Base-by-base conservation (phyloP, 2,888 invertebrate species). In the Catocala nupta region DNA sequence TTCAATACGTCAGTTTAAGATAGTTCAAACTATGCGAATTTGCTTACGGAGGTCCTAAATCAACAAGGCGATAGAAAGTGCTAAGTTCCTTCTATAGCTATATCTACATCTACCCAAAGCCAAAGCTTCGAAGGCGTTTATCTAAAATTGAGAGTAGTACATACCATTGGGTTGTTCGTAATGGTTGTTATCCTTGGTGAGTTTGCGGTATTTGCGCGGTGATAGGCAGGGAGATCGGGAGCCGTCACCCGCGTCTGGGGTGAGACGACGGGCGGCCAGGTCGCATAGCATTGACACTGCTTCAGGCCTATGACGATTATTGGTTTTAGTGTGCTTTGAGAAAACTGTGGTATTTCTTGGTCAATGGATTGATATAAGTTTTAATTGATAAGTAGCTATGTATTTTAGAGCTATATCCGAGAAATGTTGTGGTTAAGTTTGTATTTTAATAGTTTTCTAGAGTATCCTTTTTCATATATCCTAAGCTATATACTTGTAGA, bases 281-380 rank as follows among this genome's bases (percentile, higher is more conserved):
- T 97, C 97, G 84, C 96, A 97, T 55, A 98, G 92, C 96, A 97
- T 97, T 77, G 97, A 97, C 63, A 97, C 96, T 60, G 98, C 98
- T 94, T 98, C 97, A 92, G 97, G 96, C 85, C 97, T 96, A 84
- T 6, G 33, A 10, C 10, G 8, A 39, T 47, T n/a, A 49, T 25
- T 13, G 5, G 7, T 50, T n/a, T 48, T 43, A 4, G 25, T 25
- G 25, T n/a, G n/a, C n/a, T n/a, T n/a, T n/a, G n/a, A n/a, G n/a
- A n/a, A n/a, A n/a, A n/a, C n/a, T n/a, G n/a, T n/a, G n/a, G n/a
- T n/a, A n/a, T n/a, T n/a, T n/a, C n/a, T n/a, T n/a, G n/a, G n/a
- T n/a, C n/a, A n/a, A n/a, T n/a, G n/a, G n/a, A n/a, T n/a, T n/a
- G n/a, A n/a, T n/a, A n/a, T n/a, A n/a, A n/a, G n/a, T n/a, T n/a